Base-by-base conservation (phyloP, 2,888 invertebrate genomes). In the Drosophila pseudotalamancana region DNA sequence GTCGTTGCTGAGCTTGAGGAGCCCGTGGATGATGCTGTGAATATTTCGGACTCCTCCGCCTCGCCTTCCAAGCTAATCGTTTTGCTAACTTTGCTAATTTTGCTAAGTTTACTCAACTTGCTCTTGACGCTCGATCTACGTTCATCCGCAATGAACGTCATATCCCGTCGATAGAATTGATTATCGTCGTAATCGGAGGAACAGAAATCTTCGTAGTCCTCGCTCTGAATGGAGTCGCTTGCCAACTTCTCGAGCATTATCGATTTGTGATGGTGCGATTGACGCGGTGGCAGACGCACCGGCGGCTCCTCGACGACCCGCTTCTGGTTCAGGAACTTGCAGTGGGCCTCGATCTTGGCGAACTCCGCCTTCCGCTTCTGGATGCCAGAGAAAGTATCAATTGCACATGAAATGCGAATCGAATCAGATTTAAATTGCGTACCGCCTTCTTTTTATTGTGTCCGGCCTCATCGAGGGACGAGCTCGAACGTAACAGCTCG, bases 281-380 rank as follows among this genome's bases (percentile, higher is more conserved):
- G 14, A 16, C 21, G 40, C 4, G 27, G 27, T 8, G 2, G 9
- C 2, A 0, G 6, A 3, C 9, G 14, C 2, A 0, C 0, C 8
- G 1, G 6, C 8, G 8, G 4, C 37, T 4, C 3, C 14, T 29
- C 49, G 3, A 1, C 4, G 0, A 6, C 3, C 3, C 2, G 8
- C 12, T 43, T 53, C 37, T 21, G 16, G 0, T 48, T 57, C 21
- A 72, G 3, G 2, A 48, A 0, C 4, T 27, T 12, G n/a, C 71
- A 72, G 8, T 57, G 6, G 0, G 42, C 45, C 34, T 51, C 63
- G 8, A 73, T 73, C 32, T 11, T 48, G 1, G 34, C 50, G 2
- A 73, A 69, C 14, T 72, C 74, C 4, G 48, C 54, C 27, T 73
- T 62, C 6, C 71, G 71, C 43, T 72, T 73, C 71, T 70, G 42